Base-by-base conservation (phyloP, 1,140 invertebrate genomes). In the Polypedilum vanderplanki region DNA sequence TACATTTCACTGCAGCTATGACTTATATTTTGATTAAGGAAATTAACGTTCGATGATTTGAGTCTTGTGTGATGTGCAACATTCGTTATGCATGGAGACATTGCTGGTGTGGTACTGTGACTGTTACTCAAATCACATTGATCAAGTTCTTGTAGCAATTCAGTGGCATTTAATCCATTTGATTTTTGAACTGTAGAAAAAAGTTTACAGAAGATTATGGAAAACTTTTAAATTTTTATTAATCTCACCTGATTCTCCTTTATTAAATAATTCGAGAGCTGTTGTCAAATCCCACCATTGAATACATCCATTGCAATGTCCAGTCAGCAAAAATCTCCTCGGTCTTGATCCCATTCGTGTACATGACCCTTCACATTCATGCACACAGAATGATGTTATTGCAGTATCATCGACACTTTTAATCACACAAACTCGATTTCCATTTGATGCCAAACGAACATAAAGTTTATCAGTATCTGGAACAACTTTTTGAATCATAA, bases 221-320 rank as follows among this genome's bases (percentile, higher is more conserved):
- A 67, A 74, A 24, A 74, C 64, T 41, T 22, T 7, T 2, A 22
- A 24, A 64, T 1, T 9, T 57, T 41, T 22, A 46, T 74, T 8
- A n/a, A 41, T 77, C 76, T 81, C 83, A 90, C 88, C 87, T 81
- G 86, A 84, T 81, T 86, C 85, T 79, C 86, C 85, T 85, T 92
- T 89, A 79, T 88, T 84, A 79, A 89, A 85, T 75, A 92, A 87
- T 83, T 98, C 95, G 18, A 98, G 84, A 73, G 96, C 96, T 9
- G 95, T 98, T 3, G 95, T 98, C 41, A 99, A 86, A 85, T 99
- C 97, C 96, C 96, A 99, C 93, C 98, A 96, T 86, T 98, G 96
- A 78, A 98, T 92, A 74, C 92, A 91, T 73, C 97, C 97, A 81
- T 95, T 97, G 17, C 90, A 90, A 82, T 98, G 97, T 5, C 97